Conservation (phyloP, 1,140 invertebrate species). For the Tetragonula clypearis region DNA sequence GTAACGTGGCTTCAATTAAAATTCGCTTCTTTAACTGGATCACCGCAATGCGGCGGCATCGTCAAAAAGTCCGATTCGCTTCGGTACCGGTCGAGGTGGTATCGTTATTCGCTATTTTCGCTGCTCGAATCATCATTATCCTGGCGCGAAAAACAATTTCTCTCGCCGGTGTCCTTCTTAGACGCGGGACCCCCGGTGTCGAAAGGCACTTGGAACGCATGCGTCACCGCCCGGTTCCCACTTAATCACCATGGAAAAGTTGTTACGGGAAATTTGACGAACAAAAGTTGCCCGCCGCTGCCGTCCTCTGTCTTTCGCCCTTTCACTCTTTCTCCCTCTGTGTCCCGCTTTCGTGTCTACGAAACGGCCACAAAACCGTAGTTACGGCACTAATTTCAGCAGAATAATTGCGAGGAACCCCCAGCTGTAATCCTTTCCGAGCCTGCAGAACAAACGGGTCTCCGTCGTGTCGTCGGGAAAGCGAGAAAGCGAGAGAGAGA, state of each 20-base stretch:
- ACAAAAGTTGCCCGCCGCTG: constrained; percentile 27
- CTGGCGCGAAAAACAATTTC: constrained; percentile 14
- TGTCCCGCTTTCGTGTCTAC: neutral
- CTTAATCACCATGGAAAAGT: constrained; percentile 49
- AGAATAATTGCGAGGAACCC: constrained; percentile 55
- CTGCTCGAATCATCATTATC: constrained; percentile 2
- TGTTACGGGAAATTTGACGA: constrained; percentile 45
- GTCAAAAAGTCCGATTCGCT: constrained; percentile 7
- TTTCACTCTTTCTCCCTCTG: neutral
- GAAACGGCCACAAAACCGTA: constrained; percentile 27
- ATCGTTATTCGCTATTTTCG: constrained; percentile 4
- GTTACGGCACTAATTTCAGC: constrained; percentile 50
- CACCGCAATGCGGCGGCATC: constrained; percentile 46
- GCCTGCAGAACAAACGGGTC: constrained; percentile 50
- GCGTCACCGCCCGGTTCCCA: neutral
- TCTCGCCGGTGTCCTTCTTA: neutral
- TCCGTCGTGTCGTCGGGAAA: constrained; percentile 1
- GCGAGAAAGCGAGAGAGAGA: neutral
- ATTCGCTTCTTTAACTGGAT: constrained; percentile 40
- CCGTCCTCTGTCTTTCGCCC: neutral
- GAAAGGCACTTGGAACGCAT: constrained; percentile 13
- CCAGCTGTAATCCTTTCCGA: constrained; percentile 42
- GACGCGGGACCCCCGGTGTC: neutral
- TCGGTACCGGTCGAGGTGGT: neutral
- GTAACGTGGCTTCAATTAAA: constrained; percentile 46